Conservation (phyloP, 2,797 vertebrate species). For the Dryobates pubescens region DNA sequence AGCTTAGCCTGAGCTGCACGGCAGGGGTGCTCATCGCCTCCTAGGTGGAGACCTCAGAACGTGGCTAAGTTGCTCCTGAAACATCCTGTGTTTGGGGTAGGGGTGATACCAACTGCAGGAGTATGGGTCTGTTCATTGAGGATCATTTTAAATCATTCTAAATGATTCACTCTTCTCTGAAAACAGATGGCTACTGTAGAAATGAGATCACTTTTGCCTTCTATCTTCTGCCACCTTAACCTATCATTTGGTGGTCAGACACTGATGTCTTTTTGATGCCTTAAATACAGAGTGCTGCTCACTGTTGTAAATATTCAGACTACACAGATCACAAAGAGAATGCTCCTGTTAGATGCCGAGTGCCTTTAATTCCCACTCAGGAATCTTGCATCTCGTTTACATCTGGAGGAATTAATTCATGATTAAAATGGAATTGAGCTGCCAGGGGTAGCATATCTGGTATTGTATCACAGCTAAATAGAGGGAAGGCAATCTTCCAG, state of each 20-base stretch:
- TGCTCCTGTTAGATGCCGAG: not conserved
- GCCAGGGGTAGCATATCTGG: not conserved
- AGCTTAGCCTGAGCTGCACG: not conserved
- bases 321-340: not conserved
- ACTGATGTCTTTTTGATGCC: not conserved
- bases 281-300: not conserved
- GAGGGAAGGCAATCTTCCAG: not conserved
- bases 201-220: not conserved
- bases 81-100: not conserved
- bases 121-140: not conserved
- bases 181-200: not conserved
- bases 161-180: not conserved
- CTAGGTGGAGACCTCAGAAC: not conserved
- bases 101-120: not conserved
- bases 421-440: not conserved
- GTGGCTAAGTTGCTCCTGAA: not conserved
- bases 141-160: not conserved
- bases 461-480: not conserved
- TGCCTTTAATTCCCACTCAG: not conserved
- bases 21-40: not conserved
- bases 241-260: not conserved
- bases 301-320: not conserved
- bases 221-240: not conserved
- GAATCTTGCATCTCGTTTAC: not conserved
- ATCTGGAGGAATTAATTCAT: not conserved